Conservation (phyloP, 2,797 vertebrate species). For the Malacoctenus gilli region DNA sequence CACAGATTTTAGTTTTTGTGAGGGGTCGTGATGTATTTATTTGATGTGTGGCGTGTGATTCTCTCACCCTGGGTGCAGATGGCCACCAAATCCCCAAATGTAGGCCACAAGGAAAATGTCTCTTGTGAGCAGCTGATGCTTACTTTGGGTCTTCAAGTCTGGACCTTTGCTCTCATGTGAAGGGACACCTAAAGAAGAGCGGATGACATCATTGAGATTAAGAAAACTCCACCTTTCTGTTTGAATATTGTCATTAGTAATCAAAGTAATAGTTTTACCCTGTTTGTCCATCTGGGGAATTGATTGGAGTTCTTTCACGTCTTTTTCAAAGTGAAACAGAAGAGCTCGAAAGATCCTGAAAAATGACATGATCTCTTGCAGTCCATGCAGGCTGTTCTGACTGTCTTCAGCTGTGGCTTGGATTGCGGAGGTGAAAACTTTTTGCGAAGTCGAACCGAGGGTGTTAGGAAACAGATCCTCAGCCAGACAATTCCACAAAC, state of each 20-base stretch:
- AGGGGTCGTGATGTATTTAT: too few species aligned
- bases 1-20: too few species aligned
- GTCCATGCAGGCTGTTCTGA: constrained; percentile 58
- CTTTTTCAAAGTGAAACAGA: constrained; percentile 70
- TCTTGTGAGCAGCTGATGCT: constrained; percentile 61
- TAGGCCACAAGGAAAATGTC: constrained; percentile 85
- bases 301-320: constrained; percentile 47
- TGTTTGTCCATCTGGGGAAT: constrained; percentile 4
- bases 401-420: constrained; percentile 33
- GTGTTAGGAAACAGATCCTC: constrained; percentile 81
- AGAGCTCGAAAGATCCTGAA: constrained; percentile 81
- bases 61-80: constrained; percentile 81
- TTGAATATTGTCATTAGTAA: too few species aligned
- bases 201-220: too few species aligned
- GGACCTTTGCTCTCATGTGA: constrained; percentile 6
- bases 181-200: constrained; percentile 24
- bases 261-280: constrained; percentile 45
- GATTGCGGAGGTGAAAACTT: constrained; percentile 64
- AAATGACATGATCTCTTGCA: constrained; percentile 84
- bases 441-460: constrained; percentile 71
- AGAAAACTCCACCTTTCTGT: too few species aligned
- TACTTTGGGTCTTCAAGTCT: constrained; percentile 18
- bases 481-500: constrained; percentile 79
- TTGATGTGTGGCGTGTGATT: background rate
- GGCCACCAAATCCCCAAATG: constrained; percentile 88